Conservation (phyloP, 2,113 vertebrate species). For the Trogon melanurus region DNA sequence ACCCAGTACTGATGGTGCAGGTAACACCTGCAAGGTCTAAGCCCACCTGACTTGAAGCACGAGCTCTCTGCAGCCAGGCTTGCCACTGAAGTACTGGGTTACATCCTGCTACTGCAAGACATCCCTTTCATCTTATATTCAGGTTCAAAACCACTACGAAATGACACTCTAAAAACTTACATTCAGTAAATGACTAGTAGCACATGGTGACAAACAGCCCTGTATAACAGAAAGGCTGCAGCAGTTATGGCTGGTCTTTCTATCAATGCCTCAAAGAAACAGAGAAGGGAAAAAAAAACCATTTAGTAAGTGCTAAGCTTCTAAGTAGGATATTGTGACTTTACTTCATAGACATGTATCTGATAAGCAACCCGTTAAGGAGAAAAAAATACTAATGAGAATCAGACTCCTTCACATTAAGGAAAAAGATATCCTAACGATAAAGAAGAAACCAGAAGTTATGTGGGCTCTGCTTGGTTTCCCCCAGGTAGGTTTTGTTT, state of each 20-base stretch:
- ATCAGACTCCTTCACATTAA: background rate
- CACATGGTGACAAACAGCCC: background rate
- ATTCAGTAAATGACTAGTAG: background rate
- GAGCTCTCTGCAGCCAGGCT: background rate
- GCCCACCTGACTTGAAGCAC: background rate
- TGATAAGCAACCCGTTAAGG: background rate
- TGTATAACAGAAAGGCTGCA: background rate
- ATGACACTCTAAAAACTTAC: background rate
- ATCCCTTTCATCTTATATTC: background rate
- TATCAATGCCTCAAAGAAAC: background rate
- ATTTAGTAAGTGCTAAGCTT: background rate
- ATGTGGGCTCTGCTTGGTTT: background rate
- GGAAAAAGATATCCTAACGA: background rate
- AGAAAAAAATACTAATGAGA: background rate
- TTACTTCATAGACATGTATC: background rate
- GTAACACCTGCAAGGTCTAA: background rate
- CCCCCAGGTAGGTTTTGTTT: background rate
- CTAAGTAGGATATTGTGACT: background rate
- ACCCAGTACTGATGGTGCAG: background rate
- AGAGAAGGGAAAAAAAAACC: background rate
- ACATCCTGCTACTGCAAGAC: accelerated
- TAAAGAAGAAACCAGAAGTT: background rate
- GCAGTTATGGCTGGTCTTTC: background rate
- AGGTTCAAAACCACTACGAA: background rate
- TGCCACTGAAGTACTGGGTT: background rate